These are phyloP conservation scores for Danio tinwini DNA, from an alignment of 2,797 vertebrate species.

Conservation along the genomic window DNA sequence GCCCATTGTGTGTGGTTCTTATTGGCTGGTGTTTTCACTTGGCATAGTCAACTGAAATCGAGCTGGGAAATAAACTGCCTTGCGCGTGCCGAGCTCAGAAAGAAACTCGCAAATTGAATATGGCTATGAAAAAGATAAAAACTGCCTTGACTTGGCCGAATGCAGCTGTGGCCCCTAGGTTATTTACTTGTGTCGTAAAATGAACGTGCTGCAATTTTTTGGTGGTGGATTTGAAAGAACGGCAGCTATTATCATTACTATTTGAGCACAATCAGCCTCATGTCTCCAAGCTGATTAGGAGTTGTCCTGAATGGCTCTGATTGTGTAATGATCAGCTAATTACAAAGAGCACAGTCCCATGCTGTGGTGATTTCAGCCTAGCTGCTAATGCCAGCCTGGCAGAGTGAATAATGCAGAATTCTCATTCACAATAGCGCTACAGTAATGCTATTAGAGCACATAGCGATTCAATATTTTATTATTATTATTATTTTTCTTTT, in stretches of 20 bases:
- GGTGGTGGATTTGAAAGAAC: slow-evolving; percentile 28
- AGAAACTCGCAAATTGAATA: slow-evolving; percentile 54
- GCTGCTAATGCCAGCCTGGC: slow-evolving; percentile 42
- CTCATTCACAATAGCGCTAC: slow-evolving; percentile 23
- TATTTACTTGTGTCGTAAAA: slow-evolving; percentile 20
- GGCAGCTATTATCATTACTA: slow-evolving; percentile 33
- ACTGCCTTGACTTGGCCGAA: slow-evolving; percentile 11
- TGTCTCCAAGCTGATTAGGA: slow-evolving; percentile 42
- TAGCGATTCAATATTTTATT: not conserved
- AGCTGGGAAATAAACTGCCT: slow-evolving; percentile 52
- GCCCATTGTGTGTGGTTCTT: slow-evolving; percentile 46
- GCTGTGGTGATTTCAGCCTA: slow-evolving; percentile 39
- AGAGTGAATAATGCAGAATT: slow-evolving; percentile 20
- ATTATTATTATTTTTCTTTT: not conserved
- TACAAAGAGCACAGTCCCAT: slow-evolving; percentile 50
- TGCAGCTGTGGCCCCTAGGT: slow-evolving; percentile 13
- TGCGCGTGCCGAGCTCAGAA: slow-evolving; percentile 7
- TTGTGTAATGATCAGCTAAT: slow-evolving; percentile 59
- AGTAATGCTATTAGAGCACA: slow-evolving; percentile 33
- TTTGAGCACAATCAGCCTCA: slow-evolving; percentile 18
- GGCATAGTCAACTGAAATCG: slow-evolving; percentile 52
- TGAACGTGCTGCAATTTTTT: slow-evolving; percentile 39
- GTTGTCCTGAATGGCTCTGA: slow-evolving; percentile 45
- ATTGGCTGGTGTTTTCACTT: slow-evolving; percentile 51
- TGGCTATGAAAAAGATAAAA: slow-evolving; percentile 1